Evolutionary conservation across 2,888 invertebrate species (phyloP).

Genomic region (Autographa gamma): DNA sequence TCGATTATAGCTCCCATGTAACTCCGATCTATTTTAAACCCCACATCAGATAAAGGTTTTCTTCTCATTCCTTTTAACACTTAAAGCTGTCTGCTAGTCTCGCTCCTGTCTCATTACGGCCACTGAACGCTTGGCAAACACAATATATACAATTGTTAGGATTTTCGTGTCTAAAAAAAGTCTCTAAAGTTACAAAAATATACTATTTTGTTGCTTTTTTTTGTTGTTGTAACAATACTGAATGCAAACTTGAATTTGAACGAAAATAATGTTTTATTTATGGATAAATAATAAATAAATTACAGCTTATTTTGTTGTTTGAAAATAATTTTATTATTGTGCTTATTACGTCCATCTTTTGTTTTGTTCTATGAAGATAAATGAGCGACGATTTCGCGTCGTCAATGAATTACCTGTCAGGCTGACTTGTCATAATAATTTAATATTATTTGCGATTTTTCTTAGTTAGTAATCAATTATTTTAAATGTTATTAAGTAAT

Average conservation of each 20-base stretch:
- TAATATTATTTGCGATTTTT: constrained; percentile 39
- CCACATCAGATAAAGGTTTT: neutral
- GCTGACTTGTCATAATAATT: constrained; percentile 48
- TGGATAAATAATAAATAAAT: constrained; percentile 46
- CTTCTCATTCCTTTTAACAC: neutral
- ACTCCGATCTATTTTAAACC: neutral
- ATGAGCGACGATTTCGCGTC: constrained; percentile 45
- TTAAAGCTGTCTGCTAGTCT: neutral
- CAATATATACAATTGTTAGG: neutral
- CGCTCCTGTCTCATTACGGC: neutral
- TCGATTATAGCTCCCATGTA: too few species aligned
- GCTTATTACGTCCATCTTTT: constrained; percentile 19
- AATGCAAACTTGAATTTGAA: neutral
- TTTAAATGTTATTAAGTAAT: too few species aligned
- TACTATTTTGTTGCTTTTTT: too few species aligned
- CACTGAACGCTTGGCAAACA: neutral
- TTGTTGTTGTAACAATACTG: too few species aligned
- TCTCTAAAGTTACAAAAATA: neutral
- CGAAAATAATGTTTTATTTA: constrained; percentile 14
- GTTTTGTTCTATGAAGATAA: constrained; percentile 52
- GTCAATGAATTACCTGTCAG: constrained; percentile 46
- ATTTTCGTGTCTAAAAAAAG: neutral
- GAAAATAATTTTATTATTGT: constrained; percentile 33
- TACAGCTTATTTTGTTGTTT: constrained; percentile 20
- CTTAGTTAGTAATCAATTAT: too few species aligned